Base-by-base conservation (phyloP, 2,888 invertebrate genomes). In the Drosophila fungiperda region DNA sequence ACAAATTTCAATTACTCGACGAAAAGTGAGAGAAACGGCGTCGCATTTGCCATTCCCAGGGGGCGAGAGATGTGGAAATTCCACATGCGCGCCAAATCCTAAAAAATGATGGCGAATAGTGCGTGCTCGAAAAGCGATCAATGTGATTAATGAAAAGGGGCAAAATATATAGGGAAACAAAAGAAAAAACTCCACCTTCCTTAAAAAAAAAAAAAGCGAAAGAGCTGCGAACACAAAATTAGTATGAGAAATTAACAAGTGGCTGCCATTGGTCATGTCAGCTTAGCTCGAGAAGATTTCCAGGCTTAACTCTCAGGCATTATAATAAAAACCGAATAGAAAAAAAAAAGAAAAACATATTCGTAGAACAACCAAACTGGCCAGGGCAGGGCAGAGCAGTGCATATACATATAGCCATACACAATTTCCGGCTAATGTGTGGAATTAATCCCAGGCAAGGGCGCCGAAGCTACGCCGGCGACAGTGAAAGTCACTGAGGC, bases 61-160 rank as follows among this genome's bases (percentile, higher is more conserved):
- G 17, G 53, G 55, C 3, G 35, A 26, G n/a, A 26, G n/a, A 68
- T 62, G 73, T 63, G 73, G 48, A 68, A 81, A 72, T 72, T 81
- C 42, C 75, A 73, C 67, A 70, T 67, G 68, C 63, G 66, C 58
- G 78, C 71, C 78, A 90, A 89, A 89, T 89, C 91, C 91, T 89
- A 90, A 89, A 91, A 89, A 91, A 89, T 91, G 84, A 87, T 89
- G 81, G 75, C 73, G 73, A 78, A 83, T 75, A 80, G 87, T 78
- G 79, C 89, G 89, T 89, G 91, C 89, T 89, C 84, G 75, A 78
- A 90, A 90, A 90, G 89, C 91, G 89, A 89, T 89, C 90, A 80
- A 82, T 76, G 89, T 89, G 89, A 89, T 89, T 89, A 89, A 89
- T 89, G 91, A 84, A 87, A 85, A 85, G 82, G 86, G 77, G 82